Base-by-base conservation (phyloP, 2,113 vertebrate genomes). In the Xiphophorus couchianus region DNA sequence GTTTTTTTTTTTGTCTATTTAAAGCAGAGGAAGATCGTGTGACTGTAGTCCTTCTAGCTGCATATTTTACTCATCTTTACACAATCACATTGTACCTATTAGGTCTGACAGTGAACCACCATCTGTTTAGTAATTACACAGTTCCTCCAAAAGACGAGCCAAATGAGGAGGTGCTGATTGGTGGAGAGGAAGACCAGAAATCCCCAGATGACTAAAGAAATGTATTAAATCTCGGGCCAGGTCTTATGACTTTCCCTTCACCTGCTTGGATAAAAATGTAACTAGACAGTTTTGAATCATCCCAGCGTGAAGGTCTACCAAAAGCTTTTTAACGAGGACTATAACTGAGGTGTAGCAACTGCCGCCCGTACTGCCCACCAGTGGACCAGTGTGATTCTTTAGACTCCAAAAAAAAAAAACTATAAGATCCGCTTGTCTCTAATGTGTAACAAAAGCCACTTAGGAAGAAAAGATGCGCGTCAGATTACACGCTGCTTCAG, bases 351-450 rank as follows among this genome's bases (percentile, higher is more conserved):
- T 35, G 62, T 17, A 14, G 22, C 31, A 72, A 31, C 74, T 66
- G 68, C 30, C 79, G 68, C 30, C 79, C 86, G 71, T 88, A 76
- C 84, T 89, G 92, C 91, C 91, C 91, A 90, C 91, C 84, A 78
- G 88, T 91, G 92, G 92, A 15, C 33, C 74, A 22, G 19, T 44
- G 60, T 48, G 22, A 37, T 4, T 60, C 14, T 62, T 31, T 66
- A 22, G 60, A 71, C 28, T 35, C 22, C 5, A 54, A 17, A 14
- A 82, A 17, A 14, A 82, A 54, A 44, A 44, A 44, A 44, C 10
- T 69, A 48, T 30, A 9, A 67, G 28, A 37, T 22, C 5, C 29
- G 48, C 22, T 51, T 12, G 62, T 76, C 14, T 85, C 29, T 6
- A 65, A 80, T 3, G 3, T 78, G 69, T 17, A 76, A 85, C 80